Conservation (phyloP, 2,113 vertebrate species). For the Malurus alboscapulatus region DNA sequence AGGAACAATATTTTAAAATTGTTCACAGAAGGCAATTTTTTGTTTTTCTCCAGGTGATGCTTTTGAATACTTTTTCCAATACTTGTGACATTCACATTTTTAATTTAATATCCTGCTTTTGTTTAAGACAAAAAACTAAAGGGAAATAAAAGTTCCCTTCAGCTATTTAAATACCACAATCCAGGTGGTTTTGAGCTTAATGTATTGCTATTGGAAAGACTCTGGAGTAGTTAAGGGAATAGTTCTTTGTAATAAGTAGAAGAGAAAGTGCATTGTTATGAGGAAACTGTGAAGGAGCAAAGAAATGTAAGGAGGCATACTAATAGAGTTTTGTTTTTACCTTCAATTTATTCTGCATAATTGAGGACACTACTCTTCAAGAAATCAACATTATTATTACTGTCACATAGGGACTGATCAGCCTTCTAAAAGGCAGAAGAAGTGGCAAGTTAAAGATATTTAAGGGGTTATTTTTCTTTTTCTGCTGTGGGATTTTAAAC, state of each 20-base stretch:
- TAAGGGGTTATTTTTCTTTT: not conserved
- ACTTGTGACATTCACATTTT: not conserved
- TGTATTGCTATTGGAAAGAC: not conserved
- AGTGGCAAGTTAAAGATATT: constrained; percentile 1
- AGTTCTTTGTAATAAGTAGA: not conserved
- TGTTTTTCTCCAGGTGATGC: not conserved
- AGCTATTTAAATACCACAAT: constrained; percentile 13
- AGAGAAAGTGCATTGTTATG: not conserved
- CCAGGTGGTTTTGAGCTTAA: constrained; percentile 26
- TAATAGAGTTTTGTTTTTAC: constrained; percentile 39
- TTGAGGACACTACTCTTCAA: not conserved
- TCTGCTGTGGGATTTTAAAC: constrained; percentile 18
- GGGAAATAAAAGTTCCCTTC: constrained; percentile 14
- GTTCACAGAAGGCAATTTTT: not conserved
- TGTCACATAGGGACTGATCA: not conserved
- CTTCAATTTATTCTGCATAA: constrained; percentile 18
- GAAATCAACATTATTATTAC: constrained; percentile 23
- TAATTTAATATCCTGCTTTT: not conserved
- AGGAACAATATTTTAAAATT: not conserved
- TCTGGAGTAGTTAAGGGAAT: constrained; percentile 4
- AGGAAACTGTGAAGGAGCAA: not conserved
- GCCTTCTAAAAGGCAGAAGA: not conserved
- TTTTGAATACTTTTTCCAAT: not conserved
- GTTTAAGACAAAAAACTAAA: not conserved
- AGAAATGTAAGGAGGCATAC: constrained; percentile 10